Evolutionary conservation across 2,797 vertebrate species (phyloP).

Genomic region (Semotilus atromaculatus): DNA sequence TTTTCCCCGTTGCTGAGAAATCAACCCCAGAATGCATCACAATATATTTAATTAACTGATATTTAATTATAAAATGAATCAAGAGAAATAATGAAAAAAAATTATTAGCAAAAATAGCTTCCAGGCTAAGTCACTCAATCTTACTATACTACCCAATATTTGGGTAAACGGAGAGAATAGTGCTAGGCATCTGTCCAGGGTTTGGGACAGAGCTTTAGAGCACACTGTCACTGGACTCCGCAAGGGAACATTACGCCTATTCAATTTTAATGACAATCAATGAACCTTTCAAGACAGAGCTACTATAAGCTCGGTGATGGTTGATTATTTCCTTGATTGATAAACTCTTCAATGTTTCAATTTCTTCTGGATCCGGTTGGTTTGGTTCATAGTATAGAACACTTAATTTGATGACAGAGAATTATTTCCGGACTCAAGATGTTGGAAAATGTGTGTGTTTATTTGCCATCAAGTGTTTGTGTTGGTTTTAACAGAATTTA

Average conservation of each 20-base stretch:
- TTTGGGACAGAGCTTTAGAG: not conserved
- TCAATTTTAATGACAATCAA: not conserved
- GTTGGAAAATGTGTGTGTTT: too few relatives aligned
- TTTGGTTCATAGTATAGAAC: not conserved
- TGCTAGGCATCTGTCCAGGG: not conserved
- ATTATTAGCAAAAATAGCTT: not conserved
- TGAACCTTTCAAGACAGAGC: not conserved
- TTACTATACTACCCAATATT: not conserved
- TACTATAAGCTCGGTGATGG: not conserved
- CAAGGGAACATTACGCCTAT: not conserved
- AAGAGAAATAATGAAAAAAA: not conserved
- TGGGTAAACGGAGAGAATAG: too few relatives aligned
- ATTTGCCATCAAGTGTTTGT: not conserved
- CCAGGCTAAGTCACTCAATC: too few relatives aligned
- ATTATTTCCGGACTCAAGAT: too few relatives aligned
- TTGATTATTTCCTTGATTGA: not conserved
- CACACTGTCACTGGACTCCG: not conserved
- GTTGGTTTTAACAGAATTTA: not conserved
- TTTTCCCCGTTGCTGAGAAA: not conserved
- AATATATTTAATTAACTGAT: not conserved
- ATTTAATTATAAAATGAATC: not conserved
- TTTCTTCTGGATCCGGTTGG: not conserved
- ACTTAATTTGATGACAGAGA: not conserved
- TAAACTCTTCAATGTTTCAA: not conserved
- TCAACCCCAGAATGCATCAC: not conserved